Evolutionary conservation across 1,140 invertebrate species (phyloP).

Genomic region (Helicoverpa zea): DNA sequence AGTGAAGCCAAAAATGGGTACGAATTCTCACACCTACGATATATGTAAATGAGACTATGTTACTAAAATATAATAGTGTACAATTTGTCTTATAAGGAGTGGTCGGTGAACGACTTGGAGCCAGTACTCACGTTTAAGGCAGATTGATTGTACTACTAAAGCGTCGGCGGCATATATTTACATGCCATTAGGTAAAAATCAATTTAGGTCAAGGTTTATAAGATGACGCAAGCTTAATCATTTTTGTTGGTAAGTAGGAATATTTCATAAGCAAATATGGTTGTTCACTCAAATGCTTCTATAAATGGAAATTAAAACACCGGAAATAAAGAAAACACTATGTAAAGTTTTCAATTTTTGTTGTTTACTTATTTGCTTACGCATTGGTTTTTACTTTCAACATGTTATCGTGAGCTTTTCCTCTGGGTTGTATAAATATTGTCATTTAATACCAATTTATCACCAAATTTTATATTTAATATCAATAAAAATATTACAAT

Average conservation of each 20-base stretch:
- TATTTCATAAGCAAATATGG: not conserved
- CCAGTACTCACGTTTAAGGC: slow-evolving; percentile 12
- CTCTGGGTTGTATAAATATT: too few species aligned
- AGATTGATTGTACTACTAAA: slow-evolving; percentile 45
- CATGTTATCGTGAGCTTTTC: too few species aligned
- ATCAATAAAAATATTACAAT: too few species aligned
- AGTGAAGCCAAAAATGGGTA: not conserved
- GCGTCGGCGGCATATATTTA: slow-evolving; percentile 70
- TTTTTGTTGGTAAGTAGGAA: slow-evolving; percentile 25
- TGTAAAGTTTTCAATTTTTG: too few species aligned
- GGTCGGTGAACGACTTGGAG: slow-evolving; percentile 7
- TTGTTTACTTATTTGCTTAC: too few species aligned
- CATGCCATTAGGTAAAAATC: slow-evolving; percentile 67
- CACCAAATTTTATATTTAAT: too few species aligned
- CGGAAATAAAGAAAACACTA: too few species aligned
- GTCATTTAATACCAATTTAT: too few species aligned
- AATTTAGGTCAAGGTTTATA: slow-evolving; percentile 73
- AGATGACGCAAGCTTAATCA: slow-evolving; percentile 38
- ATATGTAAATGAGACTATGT: not conserved
- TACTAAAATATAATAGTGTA: not conserved
- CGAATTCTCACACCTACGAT: not conserved
- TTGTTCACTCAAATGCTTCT: not conserved
- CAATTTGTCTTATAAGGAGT: slow-evolving; percentile 15
- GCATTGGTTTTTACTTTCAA: too few species aligned
- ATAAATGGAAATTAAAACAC: too few species aligned